Evolutionary conservation across 2,113 vertebrate species (phyloP), one percentile per base, ranked within the genome.

Genomic region (Alexandromys fortis): DNA sequence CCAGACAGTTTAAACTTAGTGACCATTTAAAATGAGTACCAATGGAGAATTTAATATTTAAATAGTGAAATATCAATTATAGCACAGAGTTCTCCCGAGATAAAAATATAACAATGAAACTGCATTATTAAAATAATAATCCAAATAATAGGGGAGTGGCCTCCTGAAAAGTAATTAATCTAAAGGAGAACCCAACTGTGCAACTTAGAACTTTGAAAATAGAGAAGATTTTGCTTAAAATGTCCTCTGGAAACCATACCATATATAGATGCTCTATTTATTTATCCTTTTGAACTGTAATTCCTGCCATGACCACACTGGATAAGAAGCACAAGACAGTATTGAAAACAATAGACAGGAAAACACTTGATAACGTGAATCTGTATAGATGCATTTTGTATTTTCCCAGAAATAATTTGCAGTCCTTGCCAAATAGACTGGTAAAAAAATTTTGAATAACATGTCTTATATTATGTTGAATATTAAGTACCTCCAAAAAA

Each of bases 11-110:
- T 93, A 90, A 93, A 88, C 16, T 86, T 63, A 89, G 61, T 47
- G 35, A 47, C 17, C 14, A 52, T 70, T 90, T 90, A 86, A 94
- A 94, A 78, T 78, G 90, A 93, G 35, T 38, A 85, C 65, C 13
- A 91, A 95, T 90, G 58, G 1, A 61, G 52, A 19, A 85, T 35
- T 92, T 96, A 91, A 92, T n/a, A 97, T 72, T 89, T 94, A 72
- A 93, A 79, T 45, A 72, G 38, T 92, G 13, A 45, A 96, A 73
- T 16, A 61, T 75, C 79, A 90, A 94, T 91, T 90, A 86, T 12
- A 92, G 17, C 72, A 67, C 22, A 92, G 14, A 68, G 33, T 65
- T 95, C 82, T 91, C 65, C 76, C 55, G 42, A 83, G 28, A 94
- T 70, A 92, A 94, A 73, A 91, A 63, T 26, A 47, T 68, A 86